phyloP scores from a whole-genome alignment of 2,113 vertebrate species.

The Phyllostomus hastatus region DNA sequence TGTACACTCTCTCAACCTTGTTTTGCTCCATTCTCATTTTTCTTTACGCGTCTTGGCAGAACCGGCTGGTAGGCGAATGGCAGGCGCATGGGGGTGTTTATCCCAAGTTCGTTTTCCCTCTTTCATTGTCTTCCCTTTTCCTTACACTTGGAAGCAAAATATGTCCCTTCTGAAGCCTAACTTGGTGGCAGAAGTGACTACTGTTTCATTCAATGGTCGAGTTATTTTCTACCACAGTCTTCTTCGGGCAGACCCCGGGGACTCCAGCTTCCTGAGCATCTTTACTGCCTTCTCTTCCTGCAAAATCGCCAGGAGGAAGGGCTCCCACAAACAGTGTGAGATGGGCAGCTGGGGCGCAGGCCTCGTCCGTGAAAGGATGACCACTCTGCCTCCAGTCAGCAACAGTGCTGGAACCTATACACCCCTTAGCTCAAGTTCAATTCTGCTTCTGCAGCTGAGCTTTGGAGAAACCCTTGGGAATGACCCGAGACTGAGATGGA shows the following conservation, averaged over 20 bases:
- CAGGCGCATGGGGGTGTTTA: background rate
- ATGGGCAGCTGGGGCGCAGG: background rate
- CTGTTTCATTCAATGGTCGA: background rate
- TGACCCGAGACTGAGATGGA: slow-evolving; percentile 49
- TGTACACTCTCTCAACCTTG: background rate
- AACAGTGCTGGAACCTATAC: background rate
- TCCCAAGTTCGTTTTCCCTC: background rate
- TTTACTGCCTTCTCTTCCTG: background rate
- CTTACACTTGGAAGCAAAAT: slow-evolving; percentile 5
- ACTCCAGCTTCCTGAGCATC: background rate
- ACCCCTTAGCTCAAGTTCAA: slow-evolving; percentile 4
- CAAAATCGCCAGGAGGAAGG: background rate
- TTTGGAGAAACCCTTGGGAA: slow-evolving; percentile 58
- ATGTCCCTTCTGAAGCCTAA: background rate
- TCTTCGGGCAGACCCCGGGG: background rate
- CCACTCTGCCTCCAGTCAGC: background rate
- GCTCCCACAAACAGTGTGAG: rapidly evolving
- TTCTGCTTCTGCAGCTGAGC: slow-evolving; percentile 46
- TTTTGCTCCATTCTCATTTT: background rate
- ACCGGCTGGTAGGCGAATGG: background rate
- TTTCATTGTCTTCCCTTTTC: slow-evolving; percentile 21
- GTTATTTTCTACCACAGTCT: background rate
- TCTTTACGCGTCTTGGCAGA: slow-evolving; percentile 15
- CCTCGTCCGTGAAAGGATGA: background rate
- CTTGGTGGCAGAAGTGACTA: slow-evolving; percentile 2